Percentiles rank a stretch among this genome's conserved stretches.
Evolutionary conservation across 2,888 invertebrate species (phyloP).

Genomic region (Erebia epiphron): DNA sequence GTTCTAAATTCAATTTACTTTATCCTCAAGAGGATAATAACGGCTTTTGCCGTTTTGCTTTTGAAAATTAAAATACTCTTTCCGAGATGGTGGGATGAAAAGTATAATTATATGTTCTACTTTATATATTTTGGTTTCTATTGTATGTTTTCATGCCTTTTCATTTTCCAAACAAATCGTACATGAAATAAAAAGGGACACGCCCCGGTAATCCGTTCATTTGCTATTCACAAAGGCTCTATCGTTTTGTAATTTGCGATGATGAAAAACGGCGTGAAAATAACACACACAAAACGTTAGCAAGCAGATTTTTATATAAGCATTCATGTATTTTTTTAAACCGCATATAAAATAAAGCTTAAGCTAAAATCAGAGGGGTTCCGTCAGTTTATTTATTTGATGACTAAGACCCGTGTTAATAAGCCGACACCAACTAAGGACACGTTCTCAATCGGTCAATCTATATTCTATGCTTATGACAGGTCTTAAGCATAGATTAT

Average conservation of each 20-base stretch:
- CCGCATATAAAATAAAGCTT: background rate
- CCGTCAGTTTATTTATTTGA: background rate
- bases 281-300: slow-evolving; percentile 18
- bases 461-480: too few relatives aligned
- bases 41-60: too few relatives aligned
- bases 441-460: too few relatives aligned
- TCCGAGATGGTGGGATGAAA: too few relatives aligned
- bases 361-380: background rate
- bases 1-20: too few relatives aligned
- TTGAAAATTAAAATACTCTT: too few relatives aligned
- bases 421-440: too few relatives aligned
- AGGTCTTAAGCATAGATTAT: too few relatives aligned
- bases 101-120: background rate
- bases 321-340: slow-evolving; percentile 15
- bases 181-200: slow-evolving; percentile 19
- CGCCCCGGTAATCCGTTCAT: slow-evolving; percentile 31
- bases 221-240: slow-evolving; percentile 36
- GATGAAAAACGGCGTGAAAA: slow-evolving; percentile 26
- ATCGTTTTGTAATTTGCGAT: slow-evolving; percentile 32
- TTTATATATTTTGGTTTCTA: background rate
- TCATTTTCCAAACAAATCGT: background rate
- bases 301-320: slow-evolving; percentile 18
- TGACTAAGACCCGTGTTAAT: too few relatives aligned
- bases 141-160: background rate
- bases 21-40: too few relatives aligned